Evolutionary conservation across 2,888 invertebrate genomes (phyloP), one percentile per base, ranked within the genome.

Genomic region (Liposcelis brunnea): DNA sequence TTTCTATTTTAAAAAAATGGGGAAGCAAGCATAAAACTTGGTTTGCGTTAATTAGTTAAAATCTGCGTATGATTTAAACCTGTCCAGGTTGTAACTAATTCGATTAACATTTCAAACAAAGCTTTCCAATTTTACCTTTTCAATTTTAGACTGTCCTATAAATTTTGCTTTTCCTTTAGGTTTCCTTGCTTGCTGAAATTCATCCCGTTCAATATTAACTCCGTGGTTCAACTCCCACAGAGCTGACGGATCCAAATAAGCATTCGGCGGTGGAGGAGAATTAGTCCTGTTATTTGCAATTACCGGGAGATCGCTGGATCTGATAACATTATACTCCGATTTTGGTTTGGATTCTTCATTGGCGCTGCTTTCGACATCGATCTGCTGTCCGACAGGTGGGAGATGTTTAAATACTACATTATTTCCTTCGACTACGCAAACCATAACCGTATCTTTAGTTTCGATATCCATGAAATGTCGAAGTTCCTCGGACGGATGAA

Each of bases 161-260:
- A 65, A 66, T 49, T 66, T 66, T 18, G 66, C 65, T 51, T 64
- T 63, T 14, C 65, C 65, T 49, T 66, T 65, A 2, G 65, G 63
- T 48, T 66, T 66, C 7, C 51, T 52, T 15, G 54, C 53, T 38
- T 54, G 50, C 11, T 52, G 48, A 32, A 54, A 53, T 46, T 53
- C 53, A 48, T 55, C 55, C 31, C 52, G 46, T 42, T 55, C 54
- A 37, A 52, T 50, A 7, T 48, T 45, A 21, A 49, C 21, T 8
- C 33, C 47, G 26, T 32, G 26, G 15, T 18, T 36, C 11, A 33
- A 16, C 31, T 46, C 42, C 19, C 42, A 34, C 43, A 44, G 7
- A 3, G 26, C 42, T 11, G 43, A 31, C 43, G 43, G 45, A 32
- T 49, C 45, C 19, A 43, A 44, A 36, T 47, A 34, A 1, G 45